These are phyloP conservation scores for Dynastes hyllus DNA, from an alignment of 2,888 invertebrate genomes.

Conservation along the genomic window DNA sequence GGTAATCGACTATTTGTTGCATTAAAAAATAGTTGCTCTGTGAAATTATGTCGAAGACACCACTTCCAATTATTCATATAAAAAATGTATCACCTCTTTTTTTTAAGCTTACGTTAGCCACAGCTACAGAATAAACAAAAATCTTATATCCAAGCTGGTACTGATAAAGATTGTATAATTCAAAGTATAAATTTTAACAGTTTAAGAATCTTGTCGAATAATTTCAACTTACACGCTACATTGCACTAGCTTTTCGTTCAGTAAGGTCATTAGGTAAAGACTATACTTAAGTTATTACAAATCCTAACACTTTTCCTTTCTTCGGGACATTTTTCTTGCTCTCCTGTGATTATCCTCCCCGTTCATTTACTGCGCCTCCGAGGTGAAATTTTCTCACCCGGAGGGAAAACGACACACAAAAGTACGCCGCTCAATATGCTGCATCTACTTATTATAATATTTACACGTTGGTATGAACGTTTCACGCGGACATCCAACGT, in stretches of 20 bases:
- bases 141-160: no score
- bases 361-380: neutral
- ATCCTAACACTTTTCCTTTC: neutral
- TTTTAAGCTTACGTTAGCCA: no score
- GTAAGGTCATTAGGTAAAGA: slow-evolving; percentile 23
- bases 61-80: no score
- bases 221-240: no score
- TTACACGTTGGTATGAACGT: neutral
- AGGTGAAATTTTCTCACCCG: neutral
- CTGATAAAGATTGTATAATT: no score
- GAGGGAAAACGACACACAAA: neutral
- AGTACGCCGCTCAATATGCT: slow-evolving; percentile 1
- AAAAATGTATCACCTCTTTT: no score
- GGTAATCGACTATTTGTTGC: no score
- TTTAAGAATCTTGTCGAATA: no score
- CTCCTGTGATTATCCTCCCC: slow-evolving; percentile 12
- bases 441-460: slow-evolving; percentile 9
- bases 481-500: neutral
- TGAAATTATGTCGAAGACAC: no score
- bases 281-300: slow-evolving; percentile 14
- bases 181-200: no score
- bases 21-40: no score
- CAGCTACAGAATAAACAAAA: no score
- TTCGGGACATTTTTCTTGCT: neutral
- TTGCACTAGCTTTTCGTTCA: neutral